These are phyloP conservation scores for Zaprionus lachaisei DNA, from an alignment of 1,140 invertebrate genomes.

Conservation along the genomic window DNA sequence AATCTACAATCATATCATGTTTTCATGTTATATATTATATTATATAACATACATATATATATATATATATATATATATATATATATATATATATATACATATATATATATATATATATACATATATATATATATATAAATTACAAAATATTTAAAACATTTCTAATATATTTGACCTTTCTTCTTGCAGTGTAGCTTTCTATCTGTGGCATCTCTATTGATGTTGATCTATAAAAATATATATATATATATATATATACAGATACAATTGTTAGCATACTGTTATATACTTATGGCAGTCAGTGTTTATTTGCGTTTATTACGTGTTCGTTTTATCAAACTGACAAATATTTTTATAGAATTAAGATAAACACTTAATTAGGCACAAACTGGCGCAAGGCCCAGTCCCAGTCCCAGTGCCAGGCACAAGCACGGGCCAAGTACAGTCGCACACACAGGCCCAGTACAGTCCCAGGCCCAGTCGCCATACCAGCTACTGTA, in stretches of 20 bases:
- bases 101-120: not conserved
- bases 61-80: not conserved
- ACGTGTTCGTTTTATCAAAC: slow-evolving; percentile 50
- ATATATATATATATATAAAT: not conserved
- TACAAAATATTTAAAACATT: not conserved
- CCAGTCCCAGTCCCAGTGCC: slow-evolving; percentile 17
- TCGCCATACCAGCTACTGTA: no score
- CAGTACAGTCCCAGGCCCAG: not conserved
- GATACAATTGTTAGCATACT: slow-evolving; percentile 1
- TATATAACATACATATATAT: not conserved
- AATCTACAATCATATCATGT: no score
- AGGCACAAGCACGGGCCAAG: not conserved
- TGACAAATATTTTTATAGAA: slow-evolving; percentile 63
- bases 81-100: not conserved
- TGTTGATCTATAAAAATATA: not conserved
- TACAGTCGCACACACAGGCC: no score
- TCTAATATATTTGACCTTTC: not conserved
- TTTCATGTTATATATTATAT: not conserved
- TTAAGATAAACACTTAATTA: slow-evolving; percentile 76
- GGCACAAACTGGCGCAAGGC: slow-evolving; percentile 33
- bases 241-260: not conserved
- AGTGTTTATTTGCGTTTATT: slow-evolving; percentile 34
- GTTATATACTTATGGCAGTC: slow-evolving; percentile 12
- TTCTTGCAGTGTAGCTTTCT: not conserved
- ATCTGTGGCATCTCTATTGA: slow-evolving; percentile 1